These are phyloP conservation scores for Melanophora roralis DNA, from an alignment of 2,888 invertebrate genomes.

Conservation along the genomic window DNA sequence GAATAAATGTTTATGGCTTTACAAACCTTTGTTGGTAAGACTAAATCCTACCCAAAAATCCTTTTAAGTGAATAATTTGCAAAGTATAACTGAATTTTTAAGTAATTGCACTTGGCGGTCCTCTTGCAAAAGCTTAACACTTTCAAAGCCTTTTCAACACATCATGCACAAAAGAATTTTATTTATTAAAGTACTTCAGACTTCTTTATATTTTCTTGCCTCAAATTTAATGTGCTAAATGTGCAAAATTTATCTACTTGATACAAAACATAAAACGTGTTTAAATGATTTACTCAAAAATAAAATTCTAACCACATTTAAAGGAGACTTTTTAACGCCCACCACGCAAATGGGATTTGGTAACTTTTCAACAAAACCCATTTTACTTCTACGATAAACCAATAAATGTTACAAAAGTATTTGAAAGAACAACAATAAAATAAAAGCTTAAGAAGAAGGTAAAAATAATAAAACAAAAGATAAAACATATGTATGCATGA, in stretches of 20 bases:
- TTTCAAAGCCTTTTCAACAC: too few relatives aligned
- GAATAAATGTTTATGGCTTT: too few relatives aligned
- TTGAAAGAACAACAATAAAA: background rate
- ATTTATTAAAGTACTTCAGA: background rate
- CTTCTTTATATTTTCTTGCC: background rate
- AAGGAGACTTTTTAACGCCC: background rate
- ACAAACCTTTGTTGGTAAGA: too few relatives aligned
- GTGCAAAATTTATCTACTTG: slow-evolving; percentile 23
- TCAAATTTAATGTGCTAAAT: background rate
- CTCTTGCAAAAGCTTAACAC: too few relatives aligned
- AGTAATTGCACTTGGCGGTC: too few relatives aligned
- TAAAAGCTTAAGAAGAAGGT: background rate
- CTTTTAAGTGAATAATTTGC: too few relatives aligned
- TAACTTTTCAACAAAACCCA: background rate
- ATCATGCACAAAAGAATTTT: too few relatives aligned
- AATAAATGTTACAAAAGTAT: slow-evolving; percentile 12
- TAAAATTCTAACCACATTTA: background rate
- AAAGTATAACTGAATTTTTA: too few relatives aligned
- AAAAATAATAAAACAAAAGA: background rate
- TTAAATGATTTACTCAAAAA: background rate
- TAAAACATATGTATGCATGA: too few relatives aligned
- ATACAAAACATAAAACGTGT: background rate
- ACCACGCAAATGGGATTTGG: background rate
- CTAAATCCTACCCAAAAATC: too few relatives aligned
- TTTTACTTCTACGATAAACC: slow-evolving; percentile 27